phyloP scores from a whole-genome alignment of 1,140 invertebrate genomes.

The Penaeus japonicus region DNA sequence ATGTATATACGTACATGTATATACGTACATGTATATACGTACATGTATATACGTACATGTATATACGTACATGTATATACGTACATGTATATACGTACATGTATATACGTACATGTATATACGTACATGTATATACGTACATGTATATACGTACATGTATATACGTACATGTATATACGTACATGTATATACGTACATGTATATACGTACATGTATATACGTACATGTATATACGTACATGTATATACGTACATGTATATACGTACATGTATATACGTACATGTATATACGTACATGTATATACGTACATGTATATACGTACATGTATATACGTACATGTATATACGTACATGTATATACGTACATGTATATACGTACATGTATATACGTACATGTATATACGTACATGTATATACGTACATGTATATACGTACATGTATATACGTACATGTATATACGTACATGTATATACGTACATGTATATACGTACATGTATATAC shows the following conservation, averaged over 20 bases:
- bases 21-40: background rate
- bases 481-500: background rate
- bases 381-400: background rate
- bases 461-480: background rate
- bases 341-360: background rate
- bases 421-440: background rate
- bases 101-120: background rate
- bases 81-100: background rate
- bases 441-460: background rate
- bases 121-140: background rate
- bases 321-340: background rate
- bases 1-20: background rate
- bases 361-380: background rate
- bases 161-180: background rate
- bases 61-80: background rate
- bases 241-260: background rate
- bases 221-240: background rate
- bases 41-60: background rate
- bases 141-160: background rate
- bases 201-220: background rate
- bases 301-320: background rate
- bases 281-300: background rate
- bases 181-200: background rate
- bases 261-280: background rate
- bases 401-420: background rate